Conservation (phyloP, 2,113 vertebrate genomes). For the Pampusana beccarii region DNA sequence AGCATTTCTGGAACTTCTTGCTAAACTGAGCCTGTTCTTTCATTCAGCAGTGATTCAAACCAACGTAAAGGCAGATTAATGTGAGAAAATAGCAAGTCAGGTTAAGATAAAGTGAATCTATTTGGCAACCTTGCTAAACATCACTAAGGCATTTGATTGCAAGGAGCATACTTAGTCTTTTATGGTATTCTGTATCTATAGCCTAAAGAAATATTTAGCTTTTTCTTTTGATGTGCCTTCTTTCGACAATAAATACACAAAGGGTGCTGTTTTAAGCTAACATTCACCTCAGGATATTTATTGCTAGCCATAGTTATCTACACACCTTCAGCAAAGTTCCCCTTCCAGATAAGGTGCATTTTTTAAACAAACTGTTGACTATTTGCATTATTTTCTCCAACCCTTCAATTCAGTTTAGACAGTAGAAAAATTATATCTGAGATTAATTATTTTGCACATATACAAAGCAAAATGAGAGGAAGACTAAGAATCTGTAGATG, state of each 20-base stretch:
- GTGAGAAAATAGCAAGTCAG: not conserved
- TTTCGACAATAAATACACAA: not conserved
- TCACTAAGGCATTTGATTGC: not conserved
- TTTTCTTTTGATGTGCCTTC: not conserved
- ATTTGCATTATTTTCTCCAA: not conserved
- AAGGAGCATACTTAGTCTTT: not conserved
- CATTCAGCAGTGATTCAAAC: not conserved
- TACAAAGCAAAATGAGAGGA: not conserved
- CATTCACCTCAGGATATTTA: constrained; percentile 5
- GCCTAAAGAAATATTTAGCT: not conserved
- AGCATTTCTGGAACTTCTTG: not conserved
- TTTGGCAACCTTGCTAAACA: not conserved
- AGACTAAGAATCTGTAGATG: not conserved
- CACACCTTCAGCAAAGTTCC: not conserved
- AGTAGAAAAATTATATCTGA: not conserved
- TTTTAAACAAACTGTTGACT: not conserved
- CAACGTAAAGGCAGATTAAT: not conserved
- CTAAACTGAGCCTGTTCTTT: not conserved
- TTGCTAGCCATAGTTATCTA: not conserved
- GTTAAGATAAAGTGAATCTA: not conserved
- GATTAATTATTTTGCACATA: not conserved
- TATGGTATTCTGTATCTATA: not conserved
- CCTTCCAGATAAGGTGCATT: not conserved
- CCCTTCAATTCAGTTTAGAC: not conserved
- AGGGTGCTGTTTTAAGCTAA: not conserved